These are phyloP conservation scores for Anguilla obscura DNA, from an alignment of 2,797 vertebrate genomes.

Conservation along the genomic window DNA sequence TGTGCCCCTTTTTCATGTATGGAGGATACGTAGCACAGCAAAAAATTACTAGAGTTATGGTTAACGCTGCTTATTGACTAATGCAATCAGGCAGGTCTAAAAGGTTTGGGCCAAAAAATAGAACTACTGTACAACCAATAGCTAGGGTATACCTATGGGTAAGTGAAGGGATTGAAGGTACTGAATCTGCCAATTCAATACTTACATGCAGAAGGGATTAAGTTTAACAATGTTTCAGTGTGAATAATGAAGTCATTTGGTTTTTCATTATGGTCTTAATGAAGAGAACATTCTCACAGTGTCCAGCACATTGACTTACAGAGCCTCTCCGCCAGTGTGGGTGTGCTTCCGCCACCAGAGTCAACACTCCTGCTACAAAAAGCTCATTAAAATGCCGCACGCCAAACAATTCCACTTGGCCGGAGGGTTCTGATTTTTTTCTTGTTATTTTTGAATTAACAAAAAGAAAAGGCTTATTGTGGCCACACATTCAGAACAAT, in stretches of 20 bases:
- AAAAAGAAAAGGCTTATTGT: background rate
- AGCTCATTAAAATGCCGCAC: conserved; percentile 52
- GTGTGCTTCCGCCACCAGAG: background rate
- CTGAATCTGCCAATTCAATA: background rate
- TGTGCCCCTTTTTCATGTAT: background rate
- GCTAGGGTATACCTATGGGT: background rate
- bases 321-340: background rate
- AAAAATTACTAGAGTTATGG: background rate
- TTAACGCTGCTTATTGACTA: background rate
- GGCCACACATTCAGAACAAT: background rate
- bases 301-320: background rate
- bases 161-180: background rate
- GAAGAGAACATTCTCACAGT: conserved; percentile 1
- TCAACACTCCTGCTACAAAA: conserved; percentile 26
- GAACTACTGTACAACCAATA: background rate
- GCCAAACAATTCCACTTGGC: conserved; percentile 31
- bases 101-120: background rate
- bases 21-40: background rate
- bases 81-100: background rate
- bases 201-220: background rate
- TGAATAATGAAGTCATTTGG: background rate
- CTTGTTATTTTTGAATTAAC: background rate
- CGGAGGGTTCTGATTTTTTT: background rate
- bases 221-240: background rate
- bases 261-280: background rate